phyloP scores from a whole-genome alignment of 2,113 vertebrate species.

The Alosa alosa region DNA sequence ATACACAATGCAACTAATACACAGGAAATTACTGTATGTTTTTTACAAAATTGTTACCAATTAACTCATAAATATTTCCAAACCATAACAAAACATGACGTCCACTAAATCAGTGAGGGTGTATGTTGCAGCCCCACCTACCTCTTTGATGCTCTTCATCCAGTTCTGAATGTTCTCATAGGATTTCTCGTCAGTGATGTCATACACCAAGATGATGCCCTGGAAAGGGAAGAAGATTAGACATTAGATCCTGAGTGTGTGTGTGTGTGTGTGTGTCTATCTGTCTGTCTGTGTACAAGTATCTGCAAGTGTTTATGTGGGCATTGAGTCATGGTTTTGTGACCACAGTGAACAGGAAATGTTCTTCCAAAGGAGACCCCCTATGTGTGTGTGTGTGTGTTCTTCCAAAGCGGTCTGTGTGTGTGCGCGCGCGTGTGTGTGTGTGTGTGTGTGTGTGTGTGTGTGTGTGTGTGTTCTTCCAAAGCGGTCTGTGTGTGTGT shows the following conservation, averaged over 20 bases:
- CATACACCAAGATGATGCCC: constrained; percentile 93
- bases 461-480: not conserved
- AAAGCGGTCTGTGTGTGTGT: not conserved
- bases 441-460: not conserved
- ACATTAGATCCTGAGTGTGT: not conserved
- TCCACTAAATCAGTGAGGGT: not conserved
- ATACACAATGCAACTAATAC: too few relatives aligned
- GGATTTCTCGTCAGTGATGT: constrained; percentile 92
- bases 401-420: not conserved
- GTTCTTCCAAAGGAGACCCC: not conserved
- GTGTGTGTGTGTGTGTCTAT: constrained; percentile 1
- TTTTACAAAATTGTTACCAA: not conserved
- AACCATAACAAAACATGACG: not conserved
- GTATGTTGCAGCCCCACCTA: constrained; percentile 40
- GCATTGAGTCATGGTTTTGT: not conserved
- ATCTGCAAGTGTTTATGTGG: not conserved
- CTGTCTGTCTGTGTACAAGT: not conserved
- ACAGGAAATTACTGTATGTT: not conserved
- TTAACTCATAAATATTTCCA: not conserved
- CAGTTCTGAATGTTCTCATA: constrained; percentile 96
- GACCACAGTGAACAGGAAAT: not conserved
- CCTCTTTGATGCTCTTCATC: constrained; percentile 93
- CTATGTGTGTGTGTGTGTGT: not conserved
- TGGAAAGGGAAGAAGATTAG: constrained; percentile 47
- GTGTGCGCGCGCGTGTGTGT: not conserved